Conservation (phyloP, 2,888 invertebrate genomes). For the Opisthograptis luteolata region DNA sequence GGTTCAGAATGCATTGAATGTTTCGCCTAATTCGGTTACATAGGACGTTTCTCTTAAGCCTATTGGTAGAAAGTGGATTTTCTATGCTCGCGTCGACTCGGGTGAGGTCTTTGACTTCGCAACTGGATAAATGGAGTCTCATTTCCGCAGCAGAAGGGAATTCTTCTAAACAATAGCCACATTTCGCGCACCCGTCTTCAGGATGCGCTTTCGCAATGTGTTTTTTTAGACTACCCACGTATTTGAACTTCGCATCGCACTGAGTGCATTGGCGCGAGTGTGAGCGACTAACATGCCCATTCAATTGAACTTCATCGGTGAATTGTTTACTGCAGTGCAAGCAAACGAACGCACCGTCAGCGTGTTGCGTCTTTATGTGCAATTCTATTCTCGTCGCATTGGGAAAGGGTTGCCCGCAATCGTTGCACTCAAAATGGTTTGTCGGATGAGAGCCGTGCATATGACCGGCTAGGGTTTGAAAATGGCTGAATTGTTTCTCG, state of each 20-base stretch:
- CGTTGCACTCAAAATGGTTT: conserved; percentile 63
- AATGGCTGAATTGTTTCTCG: conserved; percentile 59
- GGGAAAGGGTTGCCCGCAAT: conserved; percentile 63
- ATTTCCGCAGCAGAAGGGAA: conserved; percentile 61
- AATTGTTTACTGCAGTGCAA: conserved; percentile 56
- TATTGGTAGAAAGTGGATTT: conserved; percentile 26
- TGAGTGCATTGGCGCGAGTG: conserved; percentile 64
- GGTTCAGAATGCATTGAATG: conserved; percentile 69
- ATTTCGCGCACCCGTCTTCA: conserved; percentile 54
- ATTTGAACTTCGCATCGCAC: conserved; percentile 57
- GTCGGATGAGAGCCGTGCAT: conserved; percentile 61
- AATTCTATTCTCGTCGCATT: conserved; percentile 61
- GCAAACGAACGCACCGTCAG: conserved; percentile 61
- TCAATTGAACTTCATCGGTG: conserved; percentile 39
- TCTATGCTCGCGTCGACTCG: conserved; percentile 39
- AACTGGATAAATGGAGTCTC: conserved; percentile 61
- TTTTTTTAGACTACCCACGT: conserved; percentile 54
- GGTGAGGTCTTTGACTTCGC: conserved; percentile 54
- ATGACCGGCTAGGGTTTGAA: conserved; percentile 63
- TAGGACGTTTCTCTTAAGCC: conserved; percentile 1
- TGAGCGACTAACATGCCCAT: conserved; percentile 54
- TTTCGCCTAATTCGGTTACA: conserved; percentile 58
- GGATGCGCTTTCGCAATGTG: conserved; percentile 63
- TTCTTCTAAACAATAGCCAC: conserved; percentile 63
- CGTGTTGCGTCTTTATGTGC: conserved; percentile 62